Evolutionary conservation across 2,888 invertebrate genomes (phyloP), one percentile per base, ranked within the genome.

Genomic region (Macaria liturata): DNA sequence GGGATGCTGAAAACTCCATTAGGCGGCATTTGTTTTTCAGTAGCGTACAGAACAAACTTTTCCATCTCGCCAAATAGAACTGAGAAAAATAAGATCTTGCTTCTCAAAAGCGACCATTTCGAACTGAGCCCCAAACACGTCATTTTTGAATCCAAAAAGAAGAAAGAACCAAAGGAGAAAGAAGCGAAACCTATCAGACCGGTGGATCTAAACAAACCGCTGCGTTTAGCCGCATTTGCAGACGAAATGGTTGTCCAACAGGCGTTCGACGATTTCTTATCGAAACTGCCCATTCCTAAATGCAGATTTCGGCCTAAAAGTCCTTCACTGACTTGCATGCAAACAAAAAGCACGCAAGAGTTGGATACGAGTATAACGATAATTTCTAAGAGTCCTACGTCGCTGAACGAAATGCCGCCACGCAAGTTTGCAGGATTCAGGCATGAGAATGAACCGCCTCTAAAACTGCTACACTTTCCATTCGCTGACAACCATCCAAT

Each of bases 51-150:
- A 71, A 98, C 98, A 1, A 97, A 98, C 87, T 96, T 98, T 94
- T 96, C 98, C 3, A 96, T 98, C 75, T 96, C 98, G 3, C 98
- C 98, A 3, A 96, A 97, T 58, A 95, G 95, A 63, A 93, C 94
- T 3, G 94, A 94, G 46, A 94, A 94, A 59, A 95, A 95, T 67
- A 84, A 86, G 64, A 93, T 94, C 0, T 94, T 97, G 42, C 94
- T 98, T 93, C 89, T 98, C n/a, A 98, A 98, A 81, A 98, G 97
- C 76, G 97, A 98, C 83, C 98, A 98, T 84, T 98, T 98, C 81
- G 96, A 97, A 81, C 81, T 94, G 66, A 95, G 96, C 77, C 95
- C 96, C 0, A 94, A 94, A 71, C 94, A 94, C 71, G 85, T 93
- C 30, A 93, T 94, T 63, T 94, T 87, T 48, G 88, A 90, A 62